Evolutionary conservation across 2,888 invertebrate species (phyloP).

Genomic region (Pheosia tremula): DNA sequence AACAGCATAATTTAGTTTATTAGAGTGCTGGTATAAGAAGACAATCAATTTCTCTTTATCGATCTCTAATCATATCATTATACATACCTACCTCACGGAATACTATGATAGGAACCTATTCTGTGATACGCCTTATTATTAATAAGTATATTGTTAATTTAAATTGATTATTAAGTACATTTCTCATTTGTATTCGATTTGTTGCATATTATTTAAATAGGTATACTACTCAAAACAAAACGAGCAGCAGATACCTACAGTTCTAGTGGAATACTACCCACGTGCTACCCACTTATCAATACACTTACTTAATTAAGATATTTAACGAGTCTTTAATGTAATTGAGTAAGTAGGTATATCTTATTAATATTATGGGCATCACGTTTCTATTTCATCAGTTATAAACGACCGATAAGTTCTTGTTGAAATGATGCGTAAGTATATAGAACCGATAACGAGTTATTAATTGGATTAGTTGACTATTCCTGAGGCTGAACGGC

Average conservation of each 20-base stretch:
- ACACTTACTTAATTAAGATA: neutral
- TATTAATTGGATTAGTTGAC: slow-evolving; percentile 30
- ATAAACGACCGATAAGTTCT: slow-evolving; percentile 7
- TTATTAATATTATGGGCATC: neutral
- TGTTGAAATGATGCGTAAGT: slow-evolving; percentile 23
- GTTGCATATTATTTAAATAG: slow-evolving; percentile 1
- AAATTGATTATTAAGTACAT: no score
- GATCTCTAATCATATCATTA: neutral
- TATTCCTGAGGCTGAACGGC: slow-evolving; percentile 21
- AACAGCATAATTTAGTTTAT: no score
- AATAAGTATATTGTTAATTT: no score
- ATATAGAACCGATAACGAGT: slow-evolving; percentile 31
- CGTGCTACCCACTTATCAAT: no score
- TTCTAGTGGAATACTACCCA: no score
- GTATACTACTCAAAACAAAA: no score
- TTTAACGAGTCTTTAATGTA: slow-evolving; percentile 18
- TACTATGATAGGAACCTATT: neutral
- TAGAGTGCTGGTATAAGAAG: no score
- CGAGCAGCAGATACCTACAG: no score
- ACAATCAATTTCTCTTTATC: neutral
- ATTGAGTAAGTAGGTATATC: neutral
- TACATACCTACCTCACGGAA: neutral
- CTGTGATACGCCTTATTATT: no score
- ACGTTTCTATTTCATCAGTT: slow-evolving; percentile 5
- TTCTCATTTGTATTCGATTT: neutral